Evolutionary conservation across 2,888 invertebrate genomes (phyloP), one percentile per base, ranked within the genome.

Genomic region (Alsophila aescularia): DNA sequence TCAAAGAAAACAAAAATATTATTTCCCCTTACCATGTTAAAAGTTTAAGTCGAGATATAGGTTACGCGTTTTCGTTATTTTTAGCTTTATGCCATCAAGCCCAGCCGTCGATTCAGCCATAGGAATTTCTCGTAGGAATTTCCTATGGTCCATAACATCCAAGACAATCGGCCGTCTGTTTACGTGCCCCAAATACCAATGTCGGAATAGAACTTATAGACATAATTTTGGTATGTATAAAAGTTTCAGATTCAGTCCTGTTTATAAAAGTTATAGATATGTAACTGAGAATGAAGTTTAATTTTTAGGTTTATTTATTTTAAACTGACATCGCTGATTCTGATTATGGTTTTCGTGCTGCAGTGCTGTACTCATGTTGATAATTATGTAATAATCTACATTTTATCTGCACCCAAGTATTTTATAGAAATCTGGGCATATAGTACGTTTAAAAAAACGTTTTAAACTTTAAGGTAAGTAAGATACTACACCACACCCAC

Each of bases 111-210:
- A 47, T 44, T 45, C 54, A 54, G 40, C 51, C 48, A 27, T 39
- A 53, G 40, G 57, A 57, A 49, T 62, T 45, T 27, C 49, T 47
- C 49, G 31, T 54, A 52, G 44, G 51, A 61, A 65, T 69, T 70
- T 66, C 64, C 52, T 66, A 65, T 58, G 48, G 60, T 64, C 55
- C 51, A 44, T 50, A 45, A 50, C 45, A 56, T 57, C 47, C 45
- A 60, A 69, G 62, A 72, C 71, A 70, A 68, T 69, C 63, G 44
- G 41, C 40, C 14, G 42, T 57, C 71, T 72, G 73, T 79, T 76
- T 73, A 71, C 66, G 53, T 68, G 79, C 58, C 71, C 81, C 68
- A 73, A 77, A 81, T 81, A 75, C 77, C 79, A 60, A 63, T 62
- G 61, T 60, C 52, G 66, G 75, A 77, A 77, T 69, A 72, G 61